These are phyloP conservation scores for Pseudochirops corinnae DNA, from an alignment of 2,797 vertebrate genomes.

Conservation along the genomic window DNA sequence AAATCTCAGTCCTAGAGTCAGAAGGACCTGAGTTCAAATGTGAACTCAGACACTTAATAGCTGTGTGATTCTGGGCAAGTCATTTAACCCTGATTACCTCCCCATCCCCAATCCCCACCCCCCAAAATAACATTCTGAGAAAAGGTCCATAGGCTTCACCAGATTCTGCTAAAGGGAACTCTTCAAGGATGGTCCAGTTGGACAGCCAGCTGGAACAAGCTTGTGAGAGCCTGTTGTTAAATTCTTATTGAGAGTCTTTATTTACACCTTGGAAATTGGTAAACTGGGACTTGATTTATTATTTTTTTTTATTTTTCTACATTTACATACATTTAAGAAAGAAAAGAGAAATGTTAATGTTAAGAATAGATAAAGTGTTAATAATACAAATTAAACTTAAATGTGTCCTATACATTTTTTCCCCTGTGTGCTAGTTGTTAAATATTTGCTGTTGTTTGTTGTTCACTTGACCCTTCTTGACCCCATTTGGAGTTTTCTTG, in stretches of 20 bases:
- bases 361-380: neutral
- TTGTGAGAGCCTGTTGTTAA: neutral
- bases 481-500: neutral
- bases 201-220: neutral
- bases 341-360: neutral
- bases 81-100: neutral
- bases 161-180: neutral
- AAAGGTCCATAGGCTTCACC: neutral
- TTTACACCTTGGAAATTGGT: neutral
- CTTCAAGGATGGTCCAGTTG: too few relatives aligned
- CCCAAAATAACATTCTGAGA: neutral
- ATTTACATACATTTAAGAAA: neutral
- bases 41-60: neutral
- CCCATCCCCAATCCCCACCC: too few relatives aligned
- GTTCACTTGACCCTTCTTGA: neutral
- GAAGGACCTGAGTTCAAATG: neutral
- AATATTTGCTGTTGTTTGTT: too few relatives aligned
- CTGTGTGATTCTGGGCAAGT: neutral
- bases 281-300: neutral
- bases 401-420: too few relatives aligned
- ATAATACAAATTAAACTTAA: neutral
- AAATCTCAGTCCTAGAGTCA: neutral
- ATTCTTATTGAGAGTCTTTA: neutral
- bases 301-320: neutral
- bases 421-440: too few relatives aligned